phyloP scores from a whole-genome alignment of 1,140 invertebrate species.

The Spodoptera litura region DNA sequence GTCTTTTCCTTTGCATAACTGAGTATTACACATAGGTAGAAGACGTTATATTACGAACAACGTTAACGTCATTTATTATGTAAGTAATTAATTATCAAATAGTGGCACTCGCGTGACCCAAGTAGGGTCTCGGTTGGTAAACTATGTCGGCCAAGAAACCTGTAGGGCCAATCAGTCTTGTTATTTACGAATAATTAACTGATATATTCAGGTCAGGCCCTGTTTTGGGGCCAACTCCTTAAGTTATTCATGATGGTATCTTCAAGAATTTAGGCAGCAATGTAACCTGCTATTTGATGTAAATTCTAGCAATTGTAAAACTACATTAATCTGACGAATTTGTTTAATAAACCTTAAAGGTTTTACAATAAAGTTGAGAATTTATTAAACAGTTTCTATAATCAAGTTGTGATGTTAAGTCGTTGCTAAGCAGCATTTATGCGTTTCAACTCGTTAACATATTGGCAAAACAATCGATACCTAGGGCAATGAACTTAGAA shows the following conservation, averaged over 20 bases:
- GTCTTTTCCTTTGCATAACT: too few species aligned
- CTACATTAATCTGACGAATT: too few species aligned
- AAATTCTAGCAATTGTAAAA: background rate
- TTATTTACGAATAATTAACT: conserved; percentile 37
- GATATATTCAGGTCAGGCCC: conserved; percentile 6
- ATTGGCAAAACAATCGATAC: too few species aligned
- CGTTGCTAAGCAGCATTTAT: too few species aligned
- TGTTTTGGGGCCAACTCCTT: conserved; percentile 14
- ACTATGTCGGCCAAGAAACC: conserved; percentile 43
- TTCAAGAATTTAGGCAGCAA: background rate
- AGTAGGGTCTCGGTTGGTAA: background rate
- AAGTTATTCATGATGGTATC: conserved; percentile 27
- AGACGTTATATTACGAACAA: too few species aligned
- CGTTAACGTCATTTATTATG: background rate
- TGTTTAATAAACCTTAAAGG: too few species aligned
- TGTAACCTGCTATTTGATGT: background rate
- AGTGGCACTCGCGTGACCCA: conserved; percentile 40
- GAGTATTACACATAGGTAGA: background rate
- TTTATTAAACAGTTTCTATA: too few species aligned
- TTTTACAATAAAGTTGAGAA: too few species aligned
- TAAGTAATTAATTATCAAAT: conserved; percentile 23
- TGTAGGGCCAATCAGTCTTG: conserved; percentile 27
- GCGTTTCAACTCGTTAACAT: too few species aligned
- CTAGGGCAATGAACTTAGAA: too few species aligned
- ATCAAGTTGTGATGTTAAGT: too few species aligned